Percentiles rank a stretch among this genome's conserved stretches.
These are phyloP conservation scores for Steinernema hermaphroditum DNA, from an alignment of 2,888 invertebrate species.

Conservation along the genomic window DNA sequence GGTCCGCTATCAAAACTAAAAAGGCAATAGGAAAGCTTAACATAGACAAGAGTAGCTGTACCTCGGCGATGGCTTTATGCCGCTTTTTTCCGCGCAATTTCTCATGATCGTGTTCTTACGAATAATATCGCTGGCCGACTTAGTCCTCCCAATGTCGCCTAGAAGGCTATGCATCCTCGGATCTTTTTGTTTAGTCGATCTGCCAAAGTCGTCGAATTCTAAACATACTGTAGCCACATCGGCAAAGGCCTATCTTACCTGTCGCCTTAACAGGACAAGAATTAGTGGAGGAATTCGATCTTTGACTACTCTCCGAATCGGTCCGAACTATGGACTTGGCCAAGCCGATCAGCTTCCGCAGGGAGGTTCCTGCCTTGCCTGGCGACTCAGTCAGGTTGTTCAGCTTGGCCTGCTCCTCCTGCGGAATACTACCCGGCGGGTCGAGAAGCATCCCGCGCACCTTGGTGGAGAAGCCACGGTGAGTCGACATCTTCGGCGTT, in stretches of 20 bases:
- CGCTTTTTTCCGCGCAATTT: constrained; percentile 47
- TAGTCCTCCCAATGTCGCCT: constrained; percentile 48
- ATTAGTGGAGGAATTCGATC: background rate
- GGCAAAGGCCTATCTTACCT: too few relatives aligned
- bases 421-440: constrained; percentile 30
- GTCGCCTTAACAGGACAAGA: background rate
- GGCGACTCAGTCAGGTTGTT: background rate
- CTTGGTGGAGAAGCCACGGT: constrained; percentile 31
- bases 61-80: constrained; percentile 43
- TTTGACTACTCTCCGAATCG: constrained; percentile 8
- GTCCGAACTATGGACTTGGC: background rate
- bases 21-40: too few relatives aligned
- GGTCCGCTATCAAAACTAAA: too few relatives aligned
- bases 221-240: background rate
- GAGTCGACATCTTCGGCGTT: too few relatives aligned
- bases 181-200: constrained; percentile 32
- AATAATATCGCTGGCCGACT: constrained; percentile 43
- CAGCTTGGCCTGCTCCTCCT: constrained; percentile 9
- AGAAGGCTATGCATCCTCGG: constrained; percentile 38
- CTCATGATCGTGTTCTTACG: constrained; percentile 32
- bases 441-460: constrained; percentile 48
- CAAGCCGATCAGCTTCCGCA: background rate
- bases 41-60: too few relatives aligned
- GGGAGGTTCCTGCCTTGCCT: background rate
- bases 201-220: constrained; percentile 44